phyloP scores from a whole-genome alignment of 1,140 invertebrate genomes.

The Subanguina moxae region DNA sequence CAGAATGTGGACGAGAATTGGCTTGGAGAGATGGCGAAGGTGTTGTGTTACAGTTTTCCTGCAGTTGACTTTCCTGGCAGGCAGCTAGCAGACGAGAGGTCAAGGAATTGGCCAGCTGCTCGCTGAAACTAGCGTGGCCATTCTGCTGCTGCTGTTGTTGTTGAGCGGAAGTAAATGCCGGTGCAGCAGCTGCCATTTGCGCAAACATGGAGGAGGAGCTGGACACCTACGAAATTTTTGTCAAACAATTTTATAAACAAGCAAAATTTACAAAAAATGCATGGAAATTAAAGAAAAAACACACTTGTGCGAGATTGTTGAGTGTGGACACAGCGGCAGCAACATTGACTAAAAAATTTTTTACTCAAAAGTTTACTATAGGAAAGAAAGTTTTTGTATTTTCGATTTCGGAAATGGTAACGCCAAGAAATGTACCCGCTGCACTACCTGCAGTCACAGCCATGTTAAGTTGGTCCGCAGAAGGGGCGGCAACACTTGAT shows the following conservation, averaged over 20 bases:
- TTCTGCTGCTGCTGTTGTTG: not conserved
- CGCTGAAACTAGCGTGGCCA: not conserved
- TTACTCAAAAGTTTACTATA: no score
- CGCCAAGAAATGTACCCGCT: no score
- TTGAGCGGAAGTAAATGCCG: not conserved
- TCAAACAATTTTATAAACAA: not conserved
- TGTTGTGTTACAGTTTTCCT: not conserved
- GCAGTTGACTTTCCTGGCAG: conserved; percentile 4
- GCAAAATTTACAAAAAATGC: not conserved
- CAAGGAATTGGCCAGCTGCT: conserved; percentile 4
- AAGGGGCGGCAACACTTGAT: no score
- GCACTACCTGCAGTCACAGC: no score
- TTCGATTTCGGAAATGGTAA: no score
- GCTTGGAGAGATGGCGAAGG: not conserved
- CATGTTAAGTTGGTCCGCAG: no score
- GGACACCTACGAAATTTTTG: not conserved
- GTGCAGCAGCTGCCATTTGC: not conserved
- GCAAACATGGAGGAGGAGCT: conserved; percentile 1
- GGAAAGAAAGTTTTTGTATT: no score
- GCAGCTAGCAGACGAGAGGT: not conserved
- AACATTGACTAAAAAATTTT: not conserved
- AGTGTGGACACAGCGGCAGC: conserved; percentile 1
- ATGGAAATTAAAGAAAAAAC: not conserved
- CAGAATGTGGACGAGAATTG: not conserved
- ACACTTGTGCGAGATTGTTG: not conserved